Conservation (phyloP, 1,140 invertebrate species). For the Hylaeus volcanicus region DNA sequence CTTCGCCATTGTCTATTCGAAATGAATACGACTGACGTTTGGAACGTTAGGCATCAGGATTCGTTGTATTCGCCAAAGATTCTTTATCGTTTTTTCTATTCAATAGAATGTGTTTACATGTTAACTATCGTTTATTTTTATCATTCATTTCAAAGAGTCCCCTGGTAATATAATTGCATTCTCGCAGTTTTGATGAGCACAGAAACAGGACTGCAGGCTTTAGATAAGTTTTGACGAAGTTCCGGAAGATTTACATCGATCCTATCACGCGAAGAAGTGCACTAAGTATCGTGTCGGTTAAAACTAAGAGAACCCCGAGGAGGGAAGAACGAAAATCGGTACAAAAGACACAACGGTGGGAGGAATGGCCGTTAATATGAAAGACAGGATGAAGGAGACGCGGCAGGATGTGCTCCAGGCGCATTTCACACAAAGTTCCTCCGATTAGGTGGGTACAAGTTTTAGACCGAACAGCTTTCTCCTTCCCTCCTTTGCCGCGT, state of each 20-base stretch:
- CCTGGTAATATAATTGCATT: too few species aligned
- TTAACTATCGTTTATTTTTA: too few species aligned
- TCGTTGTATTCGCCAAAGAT: neutral
- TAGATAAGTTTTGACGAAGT: neutral
- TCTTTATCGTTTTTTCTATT: too few species aligned
- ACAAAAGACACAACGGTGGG: slow-evolving; percentile 31
- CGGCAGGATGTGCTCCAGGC: slow-evolving; percentile 66
- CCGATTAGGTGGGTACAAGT: slow-evolving; percentile 59
- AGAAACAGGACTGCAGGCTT: neutral
- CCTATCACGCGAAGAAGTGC: neutral
- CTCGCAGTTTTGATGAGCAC: neutral
- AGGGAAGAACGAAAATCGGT: slow-evolving; percentile 22
- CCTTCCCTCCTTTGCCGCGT: slow-evolving; percentile 28
- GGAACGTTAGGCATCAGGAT: too few species aligned
- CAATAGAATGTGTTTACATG: too few species aligned
- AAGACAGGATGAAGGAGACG: slow-evolving; percentile 65
- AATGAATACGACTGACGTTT: neutral
- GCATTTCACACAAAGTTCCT: slow-evolving; percentile 62
- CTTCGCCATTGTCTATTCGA: slow-evolving; percentile 16
- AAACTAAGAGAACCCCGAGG: slow-evolving; percentile 4
- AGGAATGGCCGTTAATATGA: slow-evolving; percentile 63
- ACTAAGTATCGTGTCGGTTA: slow-evolving; percentile 3
- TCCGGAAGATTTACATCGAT: slow-evolving; percentile 18
- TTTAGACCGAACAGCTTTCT: slow-evolving; percentile 51
- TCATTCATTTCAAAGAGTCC: too few species aligned